Evolutionary conservation across 2,113 vertebrate species (phyloP).

Genomic region (Megaleporinus macrocephalus): DNA sequence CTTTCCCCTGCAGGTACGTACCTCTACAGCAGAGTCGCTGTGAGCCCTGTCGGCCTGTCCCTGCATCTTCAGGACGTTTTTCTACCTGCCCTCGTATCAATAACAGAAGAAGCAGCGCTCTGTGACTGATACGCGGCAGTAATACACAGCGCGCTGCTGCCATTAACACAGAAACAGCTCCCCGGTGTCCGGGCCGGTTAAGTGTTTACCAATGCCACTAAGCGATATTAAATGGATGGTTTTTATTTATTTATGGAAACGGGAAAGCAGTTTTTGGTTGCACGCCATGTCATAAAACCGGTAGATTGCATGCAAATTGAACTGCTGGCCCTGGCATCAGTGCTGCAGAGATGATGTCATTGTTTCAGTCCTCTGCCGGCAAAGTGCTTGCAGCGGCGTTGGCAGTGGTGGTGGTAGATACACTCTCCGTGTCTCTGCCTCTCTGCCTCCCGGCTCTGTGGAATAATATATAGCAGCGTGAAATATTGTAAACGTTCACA

Average conservation of each 20-base stretch:
- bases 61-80: background rate
- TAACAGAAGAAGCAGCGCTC: background rate
- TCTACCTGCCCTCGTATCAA: background rate
- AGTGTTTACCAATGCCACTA: conserved; percentile 4
- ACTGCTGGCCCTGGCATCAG: conserved; percentile 51
- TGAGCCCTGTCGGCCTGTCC: no score
- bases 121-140: background rate
- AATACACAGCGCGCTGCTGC: background rate
- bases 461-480: conserved; percentile 61
- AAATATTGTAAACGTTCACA: conserved; percentile 3
- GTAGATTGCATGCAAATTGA: conserved; percentile 42
- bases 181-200: conserved; percentile 13
- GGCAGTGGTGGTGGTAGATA: conserved; percentile 31
- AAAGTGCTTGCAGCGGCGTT: conserved; percentile 40
- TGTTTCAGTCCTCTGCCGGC: conserved; percentile 52
- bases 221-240: conserved; percentile 27
- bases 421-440: background rate
- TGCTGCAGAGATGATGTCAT: conserved; percentile 80
- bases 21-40: background rate
- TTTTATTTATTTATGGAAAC: conserved; percentile 33
- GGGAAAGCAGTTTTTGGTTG: background rate
- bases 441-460: conserved; percentile 20
- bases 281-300: conserved; percentile 13
- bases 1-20: background rate
- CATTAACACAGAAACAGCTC: conserved; percentile 28